Evolutionary conservation across 1,140 invertebrate genomes (phyloP).

Genomic region (Zaprionus camerounensis): DNA sequence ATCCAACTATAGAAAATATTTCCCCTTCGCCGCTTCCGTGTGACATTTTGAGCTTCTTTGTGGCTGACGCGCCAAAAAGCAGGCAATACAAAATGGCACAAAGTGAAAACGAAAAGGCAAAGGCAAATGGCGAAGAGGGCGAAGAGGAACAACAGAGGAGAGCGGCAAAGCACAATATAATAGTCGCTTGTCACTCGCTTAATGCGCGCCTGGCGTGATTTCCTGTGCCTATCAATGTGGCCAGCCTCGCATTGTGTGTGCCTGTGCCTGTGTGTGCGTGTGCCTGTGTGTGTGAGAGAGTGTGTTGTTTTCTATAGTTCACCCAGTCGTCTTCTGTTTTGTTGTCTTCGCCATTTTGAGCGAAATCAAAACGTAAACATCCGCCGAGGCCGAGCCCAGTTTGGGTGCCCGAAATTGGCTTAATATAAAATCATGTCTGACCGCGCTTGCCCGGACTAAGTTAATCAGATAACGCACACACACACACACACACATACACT

Average conservation of each 20-base stretch:
- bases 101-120: not conserved
- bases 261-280: not conserved
- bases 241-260: slow-evolving; percentile 16
- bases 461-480: slow-evolving; percentile 72
- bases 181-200: slow-evolving; percentile 52
- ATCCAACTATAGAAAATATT: not conserved
- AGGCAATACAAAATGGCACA: slow-evolving; percentile 1
- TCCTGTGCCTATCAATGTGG: slow-evolving; percentile 17
- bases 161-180: slow-evolving; percentile 30
- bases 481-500: slow-evolving; percentile 14
- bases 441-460: slow-evolving; percentile 62
- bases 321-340: slow-evolving; percentile 3
- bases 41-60: not conserved
- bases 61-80: not conserved
- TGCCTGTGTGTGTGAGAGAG: not conserved
- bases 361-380: slow-evolving; percentile 72
- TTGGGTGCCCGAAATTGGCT: slow-evolving; percentile 57
- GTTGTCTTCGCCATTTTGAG: slow-evolving; percentile 38
- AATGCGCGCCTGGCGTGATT: slow-evolving; percentile 74
- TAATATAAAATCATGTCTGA: slow-evolving; percentile 74
- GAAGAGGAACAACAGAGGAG: not conserved
- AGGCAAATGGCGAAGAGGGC: not conserved
- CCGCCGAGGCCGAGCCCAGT: slow-evolving; percentile 67
- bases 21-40: not conserved
- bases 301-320: slow-evolving; percentile 4